These are phyloP conservation scores for Pica pica DNA, from an alignment of 2,113 vertebrate species.

Conservation along the genomic window DNA sequence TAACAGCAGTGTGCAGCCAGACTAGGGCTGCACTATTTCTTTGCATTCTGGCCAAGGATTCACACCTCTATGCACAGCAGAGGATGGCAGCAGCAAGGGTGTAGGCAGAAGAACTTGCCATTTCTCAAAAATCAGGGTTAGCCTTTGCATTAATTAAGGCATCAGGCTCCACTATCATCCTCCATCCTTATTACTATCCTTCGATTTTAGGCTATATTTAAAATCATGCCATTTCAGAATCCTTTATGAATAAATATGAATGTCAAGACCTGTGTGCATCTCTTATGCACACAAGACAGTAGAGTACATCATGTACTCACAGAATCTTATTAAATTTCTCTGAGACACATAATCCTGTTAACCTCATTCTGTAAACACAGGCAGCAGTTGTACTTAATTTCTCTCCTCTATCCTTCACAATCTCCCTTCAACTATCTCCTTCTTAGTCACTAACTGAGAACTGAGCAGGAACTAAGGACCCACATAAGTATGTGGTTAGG, in stretches of 20 bases:
- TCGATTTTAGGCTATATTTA: constrained; percentile 50
- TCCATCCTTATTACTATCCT: constrained; percentile 34
- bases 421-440: neutral
- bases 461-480: neutral
- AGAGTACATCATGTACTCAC: constrained; percentile 29
- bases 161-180: constrained; percentile 7
- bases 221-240: constrained; percentile 45
- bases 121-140: constrained; percentile 31
- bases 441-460: neutral
- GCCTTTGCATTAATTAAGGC: constrained; percentile 45
- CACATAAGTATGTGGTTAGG: neutral
- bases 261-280: constrained; percentile 55
- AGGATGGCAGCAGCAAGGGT: neutral
- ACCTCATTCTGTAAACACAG: constrained; percentile 50
- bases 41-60: neutral
- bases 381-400: constrained; percentile 25
- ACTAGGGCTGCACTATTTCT: neutral
- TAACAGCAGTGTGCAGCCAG: neutral
- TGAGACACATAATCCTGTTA: constrained; percentile 43
- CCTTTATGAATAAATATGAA: constrained; percentile 56
- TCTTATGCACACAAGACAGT: constrained; percentile 36
- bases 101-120: constrained; percentile 14
- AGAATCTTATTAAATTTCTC: constrained; percentile 59
- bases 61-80: neutral
- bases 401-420: neutral